phyloP scores from a whole-genome alignment of 2,888 invertebrate species.

The Ptychoptera albimana region DNA sequence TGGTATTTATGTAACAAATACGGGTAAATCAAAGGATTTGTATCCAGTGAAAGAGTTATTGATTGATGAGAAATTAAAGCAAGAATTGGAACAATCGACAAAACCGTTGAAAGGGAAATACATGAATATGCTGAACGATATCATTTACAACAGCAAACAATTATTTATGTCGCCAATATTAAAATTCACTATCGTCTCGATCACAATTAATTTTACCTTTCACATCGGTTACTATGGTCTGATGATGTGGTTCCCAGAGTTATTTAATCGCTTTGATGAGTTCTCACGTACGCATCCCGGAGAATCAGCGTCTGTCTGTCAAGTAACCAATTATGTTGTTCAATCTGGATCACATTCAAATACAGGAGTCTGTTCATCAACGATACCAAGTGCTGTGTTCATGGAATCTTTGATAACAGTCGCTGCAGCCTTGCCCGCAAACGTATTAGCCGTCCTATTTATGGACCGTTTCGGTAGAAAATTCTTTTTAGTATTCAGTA shows the following conservation, averaged over 20 bases:
- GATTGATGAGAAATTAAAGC: conserved; percentile 37
- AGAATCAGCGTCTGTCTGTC: conserved; percentile 51
- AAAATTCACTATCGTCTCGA: conserved; percentile 68
- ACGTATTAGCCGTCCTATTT: conserved; percentile 62
- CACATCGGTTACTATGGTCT: conserved; percentile 92
- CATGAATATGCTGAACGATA: conserved; percentile 56
- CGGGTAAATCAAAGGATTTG: conserved; percentile 52
- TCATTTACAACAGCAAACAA: conserved; percentile 65
- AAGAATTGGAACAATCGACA: conserved; percentile 24
- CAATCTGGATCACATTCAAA: conserved; percentile 44
- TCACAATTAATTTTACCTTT: conserved; percentile 82
- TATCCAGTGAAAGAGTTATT: conserved; percentile 62
- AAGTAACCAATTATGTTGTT: conserved; percentile 63
- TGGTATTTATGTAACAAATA: conserved; percentile 67
- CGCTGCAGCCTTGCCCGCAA: conserved; percentile 72
- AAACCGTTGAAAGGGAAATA: conserved; percentile 47
- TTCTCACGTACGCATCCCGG: conserved; percentile 52
- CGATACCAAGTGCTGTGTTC: conserved; percentile 65
- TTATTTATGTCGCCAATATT: conserved; percentile 67
- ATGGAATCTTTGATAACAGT: conserved; percentile 76
- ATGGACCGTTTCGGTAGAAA: conserved; percentile 79
- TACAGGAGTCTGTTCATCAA: conserved; percentile 42
- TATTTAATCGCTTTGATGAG: conserved; percentile 81
- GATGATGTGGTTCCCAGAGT: conserved; percentile 95
- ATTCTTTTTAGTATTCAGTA: conserved; percentile 58